Percentiles rank a stretch among this genome's conserved stretches.
These are phyloP conservation scores for Orycteropus afer DNA, from an alignment of 2,113 vertebrate species.

Conservation along the genomic window DNA sequence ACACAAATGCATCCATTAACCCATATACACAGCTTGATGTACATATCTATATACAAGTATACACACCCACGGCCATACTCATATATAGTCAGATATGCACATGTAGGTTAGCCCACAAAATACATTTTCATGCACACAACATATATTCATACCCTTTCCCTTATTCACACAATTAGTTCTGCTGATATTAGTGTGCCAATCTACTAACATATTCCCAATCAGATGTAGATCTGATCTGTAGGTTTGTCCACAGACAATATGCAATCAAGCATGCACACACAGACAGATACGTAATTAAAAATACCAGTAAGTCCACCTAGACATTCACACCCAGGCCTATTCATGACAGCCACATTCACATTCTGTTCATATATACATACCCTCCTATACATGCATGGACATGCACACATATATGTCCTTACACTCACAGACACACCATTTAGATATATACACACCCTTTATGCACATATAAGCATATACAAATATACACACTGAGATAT, in stretches of 20 bases:
- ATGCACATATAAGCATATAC: slow-evolving; percentile 19
- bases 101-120: neutral
- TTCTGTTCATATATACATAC: neutral
- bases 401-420: neutral
- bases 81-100: slow-evolving; percentile 32
- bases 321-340: slow-evolving; percentile 36
- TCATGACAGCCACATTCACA: slow-evolving; percentile 22
- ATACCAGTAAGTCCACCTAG: slow-evolving; percentile 58
- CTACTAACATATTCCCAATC: slow-evolving; percentile 32
- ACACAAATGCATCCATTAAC: slow-evolving; percentile 16
- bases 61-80: neutral
- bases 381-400: neutral
- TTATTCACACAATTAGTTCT: slow-evolving; percentile 41
- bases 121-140: slow-evolving; percentile 34
- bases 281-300: slow-evolving; percentile 40
- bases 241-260: slow-evolving; percentile 24
- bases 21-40: slow-evolving; percentile 26
- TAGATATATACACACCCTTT: slow-evolving; percentile 15
- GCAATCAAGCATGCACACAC: neutral
- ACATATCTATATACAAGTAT: neutral
- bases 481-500: slow-evolving; percentile 31
- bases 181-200: slow-evolving; percentile 24
- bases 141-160: slow-evolving; percentile 33
- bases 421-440: slow-evolving; percentile 46
- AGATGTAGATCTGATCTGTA: neutral